Base-by-base conservation (phyloP, 1,140 invertebrate species). In the Homalodisca vitripennis region DNA sequence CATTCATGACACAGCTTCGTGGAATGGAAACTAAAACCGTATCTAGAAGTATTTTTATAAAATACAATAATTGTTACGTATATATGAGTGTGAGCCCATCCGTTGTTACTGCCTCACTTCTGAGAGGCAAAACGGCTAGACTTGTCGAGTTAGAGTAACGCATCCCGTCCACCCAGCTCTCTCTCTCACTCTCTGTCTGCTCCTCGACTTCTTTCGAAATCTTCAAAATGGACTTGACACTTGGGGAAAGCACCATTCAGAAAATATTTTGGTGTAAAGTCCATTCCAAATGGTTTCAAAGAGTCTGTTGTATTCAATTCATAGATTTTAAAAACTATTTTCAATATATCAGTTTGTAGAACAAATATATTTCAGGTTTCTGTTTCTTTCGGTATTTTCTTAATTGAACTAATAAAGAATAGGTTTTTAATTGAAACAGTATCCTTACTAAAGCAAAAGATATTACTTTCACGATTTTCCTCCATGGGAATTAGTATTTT, bases 21-120 rank as follows among this genome's bases (percentile, higher is more conserved):
- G 46, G 29, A 48, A 60, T 31, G 68, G 68, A 48, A 69, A 69
- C 68, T 69, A 69, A 69, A 69, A 64, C 68, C 68, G 41, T 62
- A 69, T 46, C 68, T 69, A 64, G 57, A 69, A 69, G 60, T 69
- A 69, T 24, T 62, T 64, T 60, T 67, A 67, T 67, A 67, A 67
- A 69, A 63, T 69, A 69, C 68, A 69, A 47, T 69, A 66, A 46
- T 32, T 66, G 63, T 66, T 66, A 66, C 63, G 63, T 66, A 66
- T 66, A 66, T 46, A 63, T 32, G 60, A 63, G 63, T 47, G 26
- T 66, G 14, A 66, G 63, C 63, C 63, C 26, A 10, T 26, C 34
- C 34, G 32, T 46, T 60, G 26, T 13, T 27, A 26, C 55, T 60
- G 55, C 55, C 55, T 60, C 27, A 26, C 55, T 27, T 60, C 55